Base-by-base conservation (phyloP, 2,113 vertebrate genomes). In the Oreochromis tanganicae region DNA sequence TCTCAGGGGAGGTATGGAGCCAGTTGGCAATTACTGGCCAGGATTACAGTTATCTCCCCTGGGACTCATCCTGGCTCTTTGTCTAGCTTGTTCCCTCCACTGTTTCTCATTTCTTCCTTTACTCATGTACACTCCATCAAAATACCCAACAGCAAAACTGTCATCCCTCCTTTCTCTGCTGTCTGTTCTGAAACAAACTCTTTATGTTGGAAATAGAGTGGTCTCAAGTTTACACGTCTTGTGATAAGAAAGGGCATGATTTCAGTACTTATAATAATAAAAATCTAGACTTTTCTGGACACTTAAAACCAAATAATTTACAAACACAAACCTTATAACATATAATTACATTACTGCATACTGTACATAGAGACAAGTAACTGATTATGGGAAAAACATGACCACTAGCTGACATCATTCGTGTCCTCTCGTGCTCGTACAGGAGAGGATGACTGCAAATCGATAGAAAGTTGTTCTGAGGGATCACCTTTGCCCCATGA, bases 151-250 rank as follows among this genome's bases (percentile, higher is more conserved):
- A 55, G 27, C 27, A 59, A 50, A 89, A 71, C 14, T 71, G 14
- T 82, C 68, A 46, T 68, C 50, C 36, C 16, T 36, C 41, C 73
- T 61, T 13, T 81, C 61, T 73, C 50, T 80, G 71, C 75, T 56
- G 50, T 73, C 75, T 63, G 11, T 63, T 52, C 19, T 66, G 36
- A 68, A 83, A 61, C 29, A 54, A 81, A n/a, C 66, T 56, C 59
- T 57, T 38, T 54, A 17, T 36, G 13, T 55, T 96, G 92, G 95
- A 97, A 97, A 96, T 96, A 96, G 84, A 88, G 82, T 55, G 10
- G 73, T 52, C 27, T 78, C 17, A 32, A 29, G 36, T 80, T 83
- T 63, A 7, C 6, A 16, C 9, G 6, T 83, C 16, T 71, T 57
- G 38, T 57, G 10, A 29, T 54, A 71, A 46, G 41, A 17, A 14